Evolutionary conservation across 2,797 vertebrate genomes (phyloP), one percentile per base, ranked within the genome.

Genomic region (Hapalemur alaotrensis): DNA sequence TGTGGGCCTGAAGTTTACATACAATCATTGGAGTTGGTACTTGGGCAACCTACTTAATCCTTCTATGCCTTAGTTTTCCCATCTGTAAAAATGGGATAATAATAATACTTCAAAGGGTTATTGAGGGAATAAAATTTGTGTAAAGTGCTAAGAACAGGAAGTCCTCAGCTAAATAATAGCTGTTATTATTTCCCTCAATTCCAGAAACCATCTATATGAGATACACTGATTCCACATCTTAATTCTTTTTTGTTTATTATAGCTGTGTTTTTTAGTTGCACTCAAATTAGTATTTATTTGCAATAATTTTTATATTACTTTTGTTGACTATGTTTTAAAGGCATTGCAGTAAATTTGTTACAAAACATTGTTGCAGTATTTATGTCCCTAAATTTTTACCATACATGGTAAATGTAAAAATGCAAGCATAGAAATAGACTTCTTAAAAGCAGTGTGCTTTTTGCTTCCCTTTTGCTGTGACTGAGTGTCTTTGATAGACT

Each of bases 261-360:
- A 94, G 22, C 41, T 80, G 7, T 91, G 25, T 70, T 93, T 92
- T 95, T 95, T n/a, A 92, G 46, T 80, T 95, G 23, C 30, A 69
- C 32, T 91, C 43, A 82, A 86, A 82, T 89, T 86, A 70, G 15
- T 95, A 80, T 79, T 92, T 93, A 75, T 59, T 96, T 17, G 80
- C 75, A 83, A 41, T 89, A 63, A 93, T 89, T 90, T 95, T 92
- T 91, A 70, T 2, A 65, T 93, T 95, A n/a, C 67, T 96, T 96
- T 92, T 5, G 32, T 78, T 89, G 52, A 13, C 70, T 93, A 5
- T 93, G 48, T 94, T 96, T 92, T 87, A n/a, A 95, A 80, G 75
- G 70, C 81, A 88, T 59, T 73, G 9, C 5, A 61, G 25, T 82
- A 83, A 95, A 52, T 92, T 78, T 92, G 78, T 79, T 89, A 83